A percentile compares a stretch with the other conserved stretches of the same genome.
Evolutionary conservation across 2,113 vertebrate genomes (phyloP).

Genomic region (Hydrolagus affinis): DNA sequence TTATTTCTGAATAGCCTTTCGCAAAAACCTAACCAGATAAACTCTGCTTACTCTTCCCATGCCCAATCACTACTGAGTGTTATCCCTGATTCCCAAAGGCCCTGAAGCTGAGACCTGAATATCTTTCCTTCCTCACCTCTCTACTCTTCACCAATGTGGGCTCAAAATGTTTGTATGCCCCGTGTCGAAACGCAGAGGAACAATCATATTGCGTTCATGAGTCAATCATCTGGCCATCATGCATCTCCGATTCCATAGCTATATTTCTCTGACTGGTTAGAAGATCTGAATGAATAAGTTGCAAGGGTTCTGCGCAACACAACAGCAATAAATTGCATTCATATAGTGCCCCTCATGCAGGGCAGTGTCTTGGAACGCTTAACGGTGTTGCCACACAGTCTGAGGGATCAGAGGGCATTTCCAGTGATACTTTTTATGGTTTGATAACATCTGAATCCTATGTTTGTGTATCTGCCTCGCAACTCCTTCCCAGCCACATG

Average conservation of each 20-base stretch:
- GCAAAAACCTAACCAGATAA: no score
- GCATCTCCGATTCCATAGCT: neutral
- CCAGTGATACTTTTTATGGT: neutral
- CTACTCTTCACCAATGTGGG: neutral
- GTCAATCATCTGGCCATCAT: neutral
- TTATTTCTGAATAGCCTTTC: no score
- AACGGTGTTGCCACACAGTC: neutral
- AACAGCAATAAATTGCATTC: no score
- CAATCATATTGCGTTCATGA: neutral
- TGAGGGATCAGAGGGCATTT: neutral
- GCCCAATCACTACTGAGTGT: neutral
- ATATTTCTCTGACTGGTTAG: neutral
- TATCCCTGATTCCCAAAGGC: neutral
- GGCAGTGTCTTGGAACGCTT: no score
- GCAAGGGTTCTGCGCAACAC: neutral
- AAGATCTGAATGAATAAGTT: neutral
- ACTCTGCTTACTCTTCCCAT: no score
- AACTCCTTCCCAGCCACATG: neutral
- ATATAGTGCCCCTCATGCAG: no score
- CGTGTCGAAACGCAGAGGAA: neutral
- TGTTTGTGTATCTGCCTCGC: neutral
- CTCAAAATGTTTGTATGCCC: neutral
- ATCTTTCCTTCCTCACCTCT: neutral
- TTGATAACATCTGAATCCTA: neutral
- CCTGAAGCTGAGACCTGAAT: neutral